phyloP scores from a whole-genome alignment of 2,797 vertebrate species.

The Glossophaga mutica region DNA sequence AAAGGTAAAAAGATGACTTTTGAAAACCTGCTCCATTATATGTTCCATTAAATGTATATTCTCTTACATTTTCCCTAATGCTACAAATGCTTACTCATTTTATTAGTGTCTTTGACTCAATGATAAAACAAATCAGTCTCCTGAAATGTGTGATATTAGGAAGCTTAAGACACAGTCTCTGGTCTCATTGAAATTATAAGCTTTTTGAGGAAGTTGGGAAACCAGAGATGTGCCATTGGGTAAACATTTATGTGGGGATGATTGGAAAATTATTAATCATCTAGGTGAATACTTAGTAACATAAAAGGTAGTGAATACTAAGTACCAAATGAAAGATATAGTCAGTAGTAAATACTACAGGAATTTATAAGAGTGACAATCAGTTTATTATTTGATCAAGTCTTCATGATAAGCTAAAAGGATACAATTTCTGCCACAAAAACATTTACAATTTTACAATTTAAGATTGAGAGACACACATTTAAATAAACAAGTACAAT shows the following conservation, averaged over 20 bases:
- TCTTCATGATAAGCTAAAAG: not conserved
- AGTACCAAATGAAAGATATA: not conserved
- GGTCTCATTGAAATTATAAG: not conserved
- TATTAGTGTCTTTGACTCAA: not conserved
- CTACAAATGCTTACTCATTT: not conserved
- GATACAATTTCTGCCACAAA: not conserved
- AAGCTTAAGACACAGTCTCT: not conserved
- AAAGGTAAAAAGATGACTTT: not conserved
- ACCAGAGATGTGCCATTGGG: not conserved
- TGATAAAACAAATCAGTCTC: not conserved
- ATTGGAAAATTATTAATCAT: not conserved
- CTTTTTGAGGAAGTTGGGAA: not conserved
- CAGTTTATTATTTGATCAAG: not conserved
- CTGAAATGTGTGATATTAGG: not conserved
- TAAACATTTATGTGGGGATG: not conserved
- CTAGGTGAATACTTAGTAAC: not conserved
- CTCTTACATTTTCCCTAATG: not conserved
- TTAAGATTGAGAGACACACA: not conserved
- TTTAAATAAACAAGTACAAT: not conserved
- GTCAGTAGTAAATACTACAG: not conserved
- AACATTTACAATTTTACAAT: not conserved
- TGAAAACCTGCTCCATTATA: not conserved
- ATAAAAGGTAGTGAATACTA: not conserved
- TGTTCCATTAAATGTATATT: not conserved
- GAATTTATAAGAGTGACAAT: not conserved